A percentile compares a stretch with the other conserved stretches of the same genome.
phyloP scores from a whole-genome alignment of 37 sponge, comb jelly and placozoan species.

The Crambe crambe region DNA sequence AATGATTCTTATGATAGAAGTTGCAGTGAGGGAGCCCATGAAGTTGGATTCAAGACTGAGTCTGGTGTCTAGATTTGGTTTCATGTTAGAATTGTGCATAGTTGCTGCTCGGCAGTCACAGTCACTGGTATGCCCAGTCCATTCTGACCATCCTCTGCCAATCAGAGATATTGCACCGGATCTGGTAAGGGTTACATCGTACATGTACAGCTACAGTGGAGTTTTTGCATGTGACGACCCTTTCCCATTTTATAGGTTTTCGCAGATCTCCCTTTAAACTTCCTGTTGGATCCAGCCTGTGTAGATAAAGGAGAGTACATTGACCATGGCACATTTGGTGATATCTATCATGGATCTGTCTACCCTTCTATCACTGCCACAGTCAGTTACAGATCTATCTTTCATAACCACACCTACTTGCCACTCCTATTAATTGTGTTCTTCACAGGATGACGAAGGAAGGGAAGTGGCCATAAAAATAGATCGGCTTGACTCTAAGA shows the following conservation, averaged over 20 bases:
- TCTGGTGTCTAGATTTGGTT: constrained; percentile 67
- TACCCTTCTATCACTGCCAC: constrained; percentile 60
- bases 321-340: constrained; percentile 76
- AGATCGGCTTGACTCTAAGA: constrained; percentile 43
- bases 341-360: constrained; percentile 80
- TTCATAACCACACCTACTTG: neutral
- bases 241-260: constrained; percentile 62
- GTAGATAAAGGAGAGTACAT: constrained; percentile 72
- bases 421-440: neutral
- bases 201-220: too few relatives aligned
- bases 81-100: constrained; percentile 78
- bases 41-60: neutral
- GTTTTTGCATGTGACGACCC: too few relatives aligned
- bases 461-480: constrained; percentile 84
- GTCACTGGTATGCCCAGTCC: constrained; percentile 62
- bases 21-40: neutral
- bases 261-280: constrained; percentile 69
- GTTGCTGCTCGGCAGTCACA: constrained; percentile 24
- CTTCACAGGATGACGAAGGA: constrained; percentile 67
- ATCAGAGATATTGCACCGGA: constrained; percentile 77
- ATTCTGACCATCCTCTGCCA: constrained; percentile 42
- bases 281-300: constrained; percentile 44
- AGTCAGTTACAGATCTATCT: constrained; percentile 17
- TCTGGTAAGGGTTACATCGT: constrained; percentile 46
- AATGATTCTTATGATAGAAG: neutral